These are phyloP conservation scores for Rhinichthys klamathensis DNA, from an alignment of 2,113 vertebrate species.

Conservation along the genomic window DNA sequence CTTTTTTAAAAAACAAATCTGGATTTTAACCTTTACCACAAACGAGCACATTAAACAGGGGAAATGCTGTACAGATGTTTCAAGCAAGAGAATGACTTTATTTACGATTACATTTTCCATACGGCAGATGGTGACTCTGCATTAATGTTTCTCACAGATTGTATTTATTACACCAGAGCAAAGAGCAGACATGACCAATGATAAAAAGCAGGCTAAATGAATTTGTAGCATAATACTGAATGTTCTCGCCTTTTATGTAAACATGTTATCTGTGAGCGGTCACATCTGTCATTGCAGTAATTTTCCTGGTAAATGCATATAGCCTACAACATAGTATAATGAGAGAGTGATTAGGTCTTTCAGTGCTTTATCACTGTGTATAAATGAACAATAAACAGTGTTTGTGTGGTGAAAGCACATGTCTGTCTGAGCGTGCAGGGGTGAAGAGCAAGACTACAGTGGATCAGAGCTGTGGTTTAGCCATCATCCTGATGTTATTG, in stretches of 20 bases:
- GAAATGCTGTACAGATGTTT: neutral
- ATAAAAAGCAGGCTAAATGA: neutral
- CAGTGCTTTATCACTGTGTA: neutral
- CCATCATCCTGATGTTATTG: conserved; percentile 40
- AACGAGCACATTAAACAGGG: neutral
- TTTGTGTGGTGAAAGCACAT: neutral
- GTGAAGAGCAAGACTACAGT: neutral
- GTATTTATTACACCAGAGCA: neutral
- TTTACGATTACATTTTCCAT: neutral
- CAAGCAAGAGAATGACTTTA: neutral
- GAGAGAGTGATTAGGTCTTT: neutral
- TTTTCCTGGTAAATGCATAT: neutral
- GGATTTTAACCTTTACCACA: neutral
- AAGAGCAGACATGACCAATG: neutral
- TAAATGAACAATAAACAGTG: neutral
- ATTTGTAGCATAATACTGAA: neutral
- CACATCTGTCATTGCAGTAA: neutral
- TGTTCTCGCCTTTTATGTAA: neutral
- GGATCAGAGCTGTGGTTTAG: conserved; percentile 17
- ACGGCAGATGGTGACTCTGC: neutral
- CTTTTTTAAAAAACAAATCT: neutral
- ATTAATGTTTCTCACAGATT: neutral
- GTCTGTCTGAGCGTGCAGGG: neutral
- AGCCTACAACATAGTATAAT: neutral
- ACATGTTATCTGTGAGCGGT: neutral